Percentiles rank a stretch among this genome's conserved stretches.
Conservation (phyloP, 2,113 vertebrate genomes). For the Tragelaphus buxtoni region DNA sequence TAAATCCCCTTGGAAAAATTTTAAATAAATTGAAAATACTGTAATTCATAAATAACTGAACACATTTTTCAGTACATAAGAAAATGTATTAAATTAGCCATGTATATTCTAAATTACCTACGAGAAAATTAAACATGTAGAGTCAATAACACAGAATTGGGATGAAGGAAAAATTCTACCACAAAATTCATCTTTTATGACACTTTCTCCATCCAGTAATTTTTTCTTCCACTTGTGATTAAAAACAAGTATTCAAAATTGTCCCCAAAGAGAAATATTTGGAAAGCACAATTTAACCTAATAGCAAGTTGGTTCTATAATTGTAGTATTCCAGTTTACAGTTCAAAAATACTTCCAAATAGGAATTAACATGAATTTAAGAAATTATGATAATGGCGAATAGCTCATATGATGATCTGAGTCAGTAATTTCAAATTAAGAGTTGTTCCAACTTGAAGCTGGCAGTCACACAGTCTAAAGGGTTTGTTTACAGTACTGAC, state of each 20-base stretch:
- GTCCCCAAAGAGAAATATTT: neutral
- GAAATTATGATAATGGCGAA: neutral
- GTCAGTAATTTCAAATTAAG: slow-evolving; percentile 48
- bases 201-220: neutral
- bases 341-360: neutral
- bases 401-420: neutral
- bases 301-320: neutral
- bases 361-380: neutral
- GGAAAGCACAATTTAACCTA: neutral
- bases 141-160: neutral
- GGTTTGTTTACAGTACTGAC: slow-evolving; percentile 49
- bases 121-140: slow-evolving; percentile 2
- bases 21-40: neutral
- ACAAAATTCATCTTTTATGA: neutral
- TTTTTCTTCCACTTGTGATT: slow-evolving; percentile 11
- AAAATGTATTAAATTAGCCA: neutral
- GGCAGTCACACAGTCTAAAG: slow-evolving; percentile 39
- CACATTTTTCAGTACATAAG: slow-evolving; percentile 3
- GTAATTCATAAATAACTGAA: neutral
- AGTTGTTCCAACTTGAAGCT: slow-evolving; percentile 36
- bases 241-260: slow-evolving; percentile 38
- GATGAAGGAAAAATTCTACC: neutral
- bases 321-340: neutral
- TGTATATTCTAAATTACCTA: neutral
- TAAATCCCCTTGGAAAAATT: neutral